Evolutionary conservation across 1,140 invertebrate species (phyloP), one percentile per base, ranked within the genome.

Genomic region (Polypedilum pembai): DNA sequence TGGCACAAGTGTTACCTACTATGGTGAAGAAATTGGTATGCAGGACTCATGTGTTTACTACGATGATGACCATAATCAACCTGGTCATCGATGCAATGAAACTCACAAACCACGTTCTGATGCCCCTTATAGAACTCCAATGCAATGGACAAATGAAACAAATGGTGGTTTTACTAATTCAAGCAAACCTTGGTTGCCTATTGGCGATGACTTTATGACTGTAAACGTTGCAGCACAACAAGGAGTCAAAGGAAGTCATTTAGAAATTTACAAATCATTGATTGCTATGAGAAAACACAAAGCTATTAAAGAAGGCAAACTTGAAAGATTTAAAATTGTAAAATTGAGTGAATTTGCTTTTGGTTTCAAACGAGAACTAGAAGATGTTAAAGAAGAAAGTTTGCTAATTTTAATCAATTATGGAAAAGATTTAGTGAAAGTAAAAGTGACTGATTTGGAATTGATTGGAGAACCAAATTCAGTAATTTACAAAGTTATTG

Each of bases 21-120:
- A 91, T 79, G 91, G 90, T 7, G 90, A 92, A 79, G 91, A 92
- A 78, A 87, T 92, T 21, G 90, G 88, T 0, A 90, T 92, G 87
- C 81, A 82, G 73, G 84, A 91, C 79, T 85, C 83, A 0, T 86
- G 79, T 73, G 83, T 88, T n/a, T 82, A 82, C 74, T 87, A 84
- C 82, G 83, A 85, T 74, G 83, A n/a, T 40, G 41, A 73, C 41
- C 1, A 24, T 8, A 40, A 83, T 76, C 15, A 85, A 84, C 76
- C 41, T 77, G 0, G 24, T 75, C 84, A 81, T 73, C 0, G 75
- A 83, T 21, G 7, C 78, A 77, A 24, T 80, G 79, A 3, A 76
- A 86, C 41, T 21, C 83, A 79, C 75, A 74, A 80, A 40, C 75
- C 80, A n/a, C 81, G 79, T 40, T 85, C 84, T 12, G 82, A 89